Percentiles rank a stretch among this genome's conserved stretches.
These are phyloP conservation scores for Semaprochilodus insignis DNA, from an alignment of 2,797 vertebrate species.

Conservation along the genomic window DNA sequence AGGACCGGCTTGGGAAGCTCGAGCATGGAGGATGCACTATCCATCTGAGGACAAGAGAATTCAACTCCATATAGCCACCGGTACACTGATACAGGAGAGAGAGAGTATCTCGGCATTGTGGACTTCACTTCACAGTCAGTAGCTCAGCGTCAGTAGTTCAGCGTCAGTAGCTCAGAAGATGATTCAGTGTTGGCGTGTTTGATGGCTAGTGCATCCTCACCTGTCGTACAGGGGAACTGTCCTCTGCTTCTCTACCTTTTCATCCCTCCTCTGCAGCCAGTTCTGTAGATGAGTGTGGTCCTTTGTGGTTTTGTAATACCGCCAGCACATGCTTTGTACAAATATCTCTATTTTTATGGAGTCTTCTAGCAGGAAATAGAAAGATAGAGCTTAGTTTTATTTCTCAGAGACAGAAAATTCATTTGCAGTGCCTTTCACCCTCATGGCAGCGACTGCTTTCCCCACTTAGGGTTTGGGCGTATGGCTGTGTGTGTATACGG, in stretches of 20 bases:
- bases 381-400: not conserved
- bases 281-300: slow-evolving; percentile 64
- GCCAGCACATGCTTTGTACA: slow-evolving; percentile 45
- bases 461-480: not conserved
- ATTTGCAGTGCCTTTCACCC: slow-evolving; percentile 1
- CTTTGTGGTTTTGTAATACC: slow-evolving; percentile 36
- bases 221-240: slow-evolving; percentile 22
- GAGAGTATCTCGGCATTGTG: too few species aligned
- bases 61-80: not conserved
- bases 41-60: not conserved
- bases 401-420: not conserved
- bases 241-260: slow-evolving; percentile 19
- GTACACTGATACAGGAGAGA: not conserved
- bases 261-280: slow-evolving; percentile 60
- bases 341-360: slow-evolving; percentile 9
- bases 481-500: not conserved
- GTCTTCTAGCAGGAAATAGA: slow-evolving; percentile 1
- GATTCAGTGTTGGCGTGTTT: not conserved
- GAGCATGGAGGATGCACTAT: not conserved
- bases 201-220: slow-evolving; percentile 12
- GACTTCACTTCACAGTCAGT: too few species aligned
- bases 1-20: not conserved
- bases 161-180: not conserved
- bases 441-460: not conserved
- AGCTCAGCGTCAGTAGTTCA: too few species aligned